These are phyloP conservation scores for Cyrtorhinus lividipennis DNA, from an alignment of 1,140 invertebrate species.

Conservation along the genomic window DNA sequence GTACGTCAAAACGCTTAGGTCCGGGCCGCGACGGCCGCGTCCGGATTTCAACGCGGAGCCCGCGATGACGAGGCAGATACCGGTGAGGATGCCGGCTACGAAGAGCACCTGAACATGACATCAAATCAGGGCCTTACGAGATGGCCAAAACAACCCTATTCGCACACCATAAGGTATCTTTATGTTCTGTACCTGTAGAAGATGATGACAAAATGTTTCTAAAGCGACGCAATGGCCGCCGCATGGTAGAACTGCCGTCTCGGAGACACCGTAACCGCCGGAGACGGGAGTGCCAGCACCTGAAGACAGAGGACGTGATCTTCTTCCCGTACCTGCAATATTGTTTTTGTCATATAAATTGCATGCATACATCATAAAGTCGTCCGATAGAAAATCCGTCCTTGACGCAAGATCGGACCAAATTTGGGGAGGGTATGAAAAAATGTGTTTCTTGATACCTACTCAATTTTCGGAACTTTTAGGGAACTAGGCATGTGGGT, in stretches of 20 bases:
- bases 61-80: constrained; percentile 41
- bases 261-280: background rate
- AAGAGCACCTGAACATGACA: constrained; percentile 45
- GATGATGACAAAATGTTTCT: constrained; percentile 5
- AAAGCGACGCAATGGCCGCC: constrained; percentile 15
- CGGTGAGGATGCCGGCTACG: constrained; percentile 42
- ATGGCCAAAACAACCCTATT: too few relatives aligned
- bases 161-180: too few relatives aligned
- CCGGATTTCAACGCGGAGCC: constrained; percentile 40
- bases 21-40: constrained; percentile 28
- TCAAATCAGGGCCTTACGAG: too few relatives aligned
- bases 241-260: constrained; percentile 12
- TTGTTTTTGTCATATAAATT: too few relatives aligned
- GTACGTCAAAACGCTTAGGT: constrained; percentile 43
- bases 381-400: too few relatives aligned
- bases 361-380: background rate
- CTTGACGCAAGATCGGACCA: too few relatives aligned
- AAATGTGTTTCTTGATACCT: too few relatives aligned
- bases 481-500: too few relatives aligned
- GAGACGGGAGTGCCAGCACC: background rate
- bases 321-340: background rate
- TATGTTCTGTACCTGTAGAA: constrained; percentile 1
- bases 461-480: too few relatives aligned
- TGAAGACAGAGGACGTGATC: background rate
- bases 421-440: too few relatives aligned